Conservation (phyloP, 2,113 vertebrate species). For the Atrichornis clamosus region DNA sequence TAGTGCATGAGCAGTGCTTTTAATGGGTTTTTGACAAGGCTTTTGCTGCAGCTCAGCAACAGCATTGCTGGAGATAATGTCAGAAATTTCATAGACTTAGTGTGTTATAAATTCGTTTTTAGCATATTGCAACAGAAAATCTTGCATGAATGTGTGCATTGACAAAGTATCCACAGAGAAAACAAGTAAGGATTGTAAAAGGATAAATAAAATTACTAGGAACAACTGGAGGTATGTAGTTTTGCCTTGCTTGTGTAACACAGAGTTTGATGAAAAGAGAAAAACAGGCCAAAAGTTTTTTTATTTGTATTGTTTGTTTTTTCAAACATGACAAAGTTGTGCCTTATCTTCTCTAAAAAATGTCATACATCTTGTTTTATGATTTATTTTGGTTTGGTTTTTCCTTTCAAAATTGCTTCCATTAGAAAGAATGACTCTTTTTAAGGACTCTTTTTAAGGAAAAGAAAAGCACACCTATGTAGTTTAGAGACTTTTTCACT, state of each 20-base stretch:
- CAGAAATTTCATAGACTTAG: not conserved
- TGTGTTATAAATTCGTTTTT: not conserved
- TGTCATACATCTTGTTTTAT: not conserved
- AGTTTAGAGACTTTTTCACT: not conserved
- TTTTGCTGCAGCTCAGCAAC: not conserved
- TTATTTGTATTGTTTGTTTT: not conserved
- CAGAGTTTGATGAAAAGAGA: not conserved
- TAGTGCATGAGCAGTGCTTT: not conserved
- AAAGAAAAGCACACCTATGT: not conserved
- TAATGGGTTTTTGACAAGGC: not conserved
- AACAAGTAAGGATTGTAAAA: not conserved
- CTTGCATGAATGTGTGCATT: not conserved
- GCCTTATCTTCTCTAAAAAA: not conserved
- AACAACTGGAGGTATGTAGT: not conserved
- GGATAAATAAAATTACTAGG: not conserved
- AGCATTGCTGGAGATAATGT: not conserved
- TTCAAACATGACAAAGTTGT: not conserved
- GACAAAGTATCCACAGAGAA: not conserved
- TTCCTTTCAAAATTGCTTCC: not conserved
- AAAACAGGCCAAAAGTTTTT: accelerated
- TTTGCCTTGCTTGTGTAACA: not conserved
- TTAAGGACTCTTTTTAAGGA: not conserved
- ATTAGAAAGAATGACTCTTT: not conserved
- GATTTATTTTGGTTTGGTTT: not conserved
- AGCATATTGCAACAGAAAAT: not conserved